A percentile compares a stretch with the other conserved stretches of the same genome.
Conservation (phyloP, 2,888 invertebrate genomes). For the Alentia gelatinosa region DNA sequence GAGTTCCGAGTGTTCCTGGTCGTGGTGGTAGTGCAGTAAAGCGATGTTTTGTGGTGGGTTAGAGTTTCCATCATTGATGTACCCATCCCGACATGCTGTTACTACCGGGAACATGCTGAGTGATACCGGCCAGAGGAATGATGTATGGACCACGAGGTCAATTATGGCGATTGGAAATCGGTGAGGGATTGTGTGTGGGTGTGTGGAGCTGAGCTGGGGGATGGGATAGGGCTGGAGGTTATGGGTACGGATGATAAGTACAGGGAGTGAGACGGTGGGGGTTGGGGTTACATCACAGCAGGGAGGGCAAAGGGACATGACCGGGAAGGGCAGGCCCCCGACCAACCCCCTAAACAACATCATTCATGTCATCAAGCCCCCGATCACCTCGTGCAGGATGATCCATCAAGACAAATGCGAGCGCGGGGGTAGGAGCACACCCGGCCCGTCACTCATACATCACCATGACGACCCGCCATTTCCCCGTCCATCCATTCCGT, state of each 20-base stretch:
- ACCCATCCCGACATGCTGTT: neutral
- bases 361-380: slow-evolving; percentile 26
- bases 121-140: neutral
- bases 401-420: slow-evolving; percentile 11
- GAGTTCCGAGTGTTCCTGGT: no score
- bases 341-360: slow-evolving; percentile 3
- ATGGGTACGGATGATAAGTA: neutral
- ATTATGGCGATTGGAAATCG: slow-evolving; percentile 10
- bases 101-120: neutral
- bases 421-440: neutral
- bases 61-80: neutral
- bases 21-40: no score
- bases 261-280: neutral
- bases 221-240: neutral
- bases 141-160: neutral
- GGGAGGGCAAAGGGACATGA: neutral
- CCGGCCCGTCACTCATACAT: neutral
- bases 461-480: neutral
- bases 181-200: neutral
- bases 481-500: neutral
- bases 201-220: neutral
- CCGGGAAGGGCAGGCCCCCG: neutral
- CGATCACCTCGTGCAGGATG: neutral
- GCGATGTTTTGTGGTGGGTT: neutral
- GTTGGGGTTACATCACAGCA: neutral